Conservation (phyloP, 1,140 invertebrate genomes). For the Mamestra configurata region DNA sequence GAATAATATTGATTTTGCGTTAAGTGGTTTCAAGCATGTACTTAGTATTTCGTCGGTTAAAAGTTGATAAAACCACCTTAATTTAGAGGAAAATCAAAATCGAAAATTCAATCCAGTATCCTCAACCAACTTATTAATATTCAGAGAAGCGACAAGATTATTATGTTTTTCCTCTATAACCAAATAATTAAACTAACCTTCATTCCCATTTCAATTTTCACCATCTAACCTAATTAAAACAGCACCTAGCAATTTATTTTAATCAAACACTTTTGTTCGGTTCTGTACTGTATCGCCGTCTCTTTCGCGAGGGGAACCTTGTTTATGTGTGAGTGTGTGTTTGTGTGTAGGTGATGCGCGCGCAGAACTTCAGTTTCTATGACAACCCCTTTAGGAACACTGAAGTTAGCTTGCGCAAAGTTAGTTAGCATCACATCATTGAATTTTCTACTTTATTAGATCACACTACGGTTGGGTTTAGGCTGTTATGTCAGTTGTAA, state of each 20-base stretch:
- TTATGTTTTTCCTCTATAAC: no score
- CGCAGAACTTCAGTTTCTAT: conserved; percentile 87
- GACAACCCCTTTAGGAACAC: conserved; percentile 85
- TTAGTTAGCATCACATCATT: conserved; percentile 66
- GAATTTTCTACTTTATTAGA: conserved; percentile 60
- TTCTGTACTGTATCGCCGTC: conserved; percentile 70
- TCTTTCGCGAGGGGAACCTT: conserved; percentile 74
- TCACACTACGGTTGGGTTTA: conserved; percentile 48
- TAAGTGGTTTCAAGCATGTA: no score
- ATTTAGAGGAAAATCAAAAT: neutral
- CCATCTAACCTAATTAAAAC: conserved; percentile 26
- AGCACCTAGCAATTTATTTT: conserved; percentile 27
- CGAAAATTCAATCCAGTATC: no score
- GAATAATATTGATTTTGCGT: no score
- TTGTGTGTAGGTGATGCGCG: conserved; percentile 79
- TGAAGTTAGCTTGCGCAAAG: conserved; percentile 78
- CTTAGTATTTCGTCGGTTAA: neutral
- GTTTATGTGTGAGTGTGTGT: conserved; percentile 62
- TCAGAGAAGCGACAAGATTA: neutral
- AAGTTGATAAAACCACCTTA: neutral
- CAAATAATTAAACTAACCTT: no score
- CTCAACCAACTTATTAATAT: no score
- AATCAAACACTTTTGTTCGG: conserved; percentile 58
- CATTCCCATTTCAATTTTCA: neutral
- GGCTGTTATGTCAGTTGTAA: conserved; percentile 64